Base-by-base conservation (phyloP, 2,888 invertebrate genomes). In the Spisula solida region DNA sequence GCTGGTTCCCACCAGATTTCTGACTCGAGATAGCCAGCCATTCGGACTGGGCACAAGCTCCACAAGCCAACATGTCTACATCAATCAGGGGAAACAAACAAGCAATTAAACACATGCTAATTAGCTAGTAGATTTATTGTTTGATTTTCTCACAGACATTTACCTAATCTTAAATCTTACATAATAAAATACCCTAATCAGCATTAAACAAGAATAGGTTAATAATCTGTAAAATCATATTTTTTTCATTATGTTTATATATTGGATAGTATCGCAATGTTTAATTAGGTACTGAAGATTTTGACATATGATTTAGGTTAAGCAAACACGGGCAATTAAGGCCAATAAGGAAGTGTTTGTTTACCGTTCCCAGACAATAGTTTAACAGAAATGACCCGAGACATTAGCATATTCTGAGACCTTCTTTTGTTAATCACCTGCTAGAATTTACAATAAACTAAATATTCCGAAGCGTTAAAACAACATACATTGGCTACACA, bases 61-160 rank as follows among this genome's bases (percentile, higher is more conserved):
- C 0, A 34, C 34, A 75, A 75, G 75, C 29, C 75, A 75, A 5
- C 29, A 31, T 31, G 75, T 75, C 75, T 75, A 31, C 75, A 34
- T 6, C 18, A 75, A 31, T 25, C 34, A 29, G 25, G 16, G 34
- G 75, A 34, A 75, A 75, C 75, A 75, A 75, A 75, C 34, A 75
- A 34, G 34, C 75, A 75, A 75, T 75, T 75, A 75, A 75, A 75
- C 75, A 75, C 29, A 34, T 20, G 31, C 31, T 75, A 75, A 75
- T 75, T 31, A 75, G 75, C 34, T 14, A 12, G 10, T 14, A 31
- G 34, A 75, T 75, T 75, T 75, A 75, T 75, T 31, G 31, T 31
- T 75, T 34, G 34, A 34, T 75, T 75, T 75, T 75, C 75, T 31
- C 75, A 75, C 31, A 75, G 31, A 31, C 31, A 18, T 25, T 10